phyloP scores from a whole-genome alignment of 2,888 invertebrate species.

The Hirtodrosophila confusa region DNA sequence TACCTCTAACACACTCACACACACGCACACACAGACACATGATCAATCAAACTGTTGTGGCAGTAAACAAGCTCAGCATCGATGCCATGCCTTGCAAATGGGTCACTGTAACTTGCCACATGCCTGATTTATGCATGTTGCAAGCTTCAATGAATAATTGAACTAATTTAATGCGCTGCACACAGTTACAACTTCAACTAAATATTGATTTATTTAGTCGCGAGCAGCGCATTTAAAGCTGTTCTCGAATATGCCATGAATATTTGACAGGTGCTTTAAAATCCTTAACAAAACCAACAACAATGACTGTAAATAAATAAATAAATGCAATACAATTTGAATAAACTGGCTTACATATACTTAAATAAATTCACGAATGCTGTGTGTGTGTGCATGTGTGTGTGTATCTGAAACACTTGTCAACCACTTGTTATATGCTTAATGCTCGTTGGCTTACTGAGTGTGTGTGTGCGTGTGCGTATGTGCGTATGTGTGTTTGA shows the following conservation, averaged over 20 bases:
- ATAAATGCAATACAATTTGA: conserved; percentile 76
- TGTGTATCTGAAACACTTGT: conserved; percentile 38
- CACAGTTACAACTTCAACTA: conserved; percentile 7
- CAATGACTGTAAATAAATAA: conserved; percentile 32
- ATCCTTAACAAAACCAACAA: conserved; percentile 51
- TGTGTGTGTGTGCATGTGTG: conserved; percentile 6
- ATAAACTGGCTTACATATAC: conserved; percentile 76
- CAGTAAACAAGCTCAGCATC: conserved; percentile 18
- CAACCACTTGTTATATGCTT: conserved; percentile 74
- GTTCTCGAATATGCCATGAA: conserved; percentile 45
- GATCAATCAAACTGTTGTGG: conserved; percentile 56
- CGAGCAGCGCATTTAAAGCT: conserved; percentile 10
- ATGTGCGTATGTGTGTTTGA: conserved; percentile 17
- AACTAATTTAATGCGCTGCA: conserved; percentile 46
- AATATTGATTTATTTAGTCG: conserved; percentile 14
- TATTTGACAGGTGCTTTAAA: conserved; percentile 71
- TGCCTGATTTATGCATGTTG: conserved; percentile 55
- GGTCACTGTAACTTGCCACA: conserved; percentile 40
- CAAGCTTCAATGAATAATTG: conserved; percentile 56
- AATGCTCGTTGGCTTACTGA: conserved; percentile 22
- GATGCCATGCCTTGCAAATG: conserved; percentile 18
- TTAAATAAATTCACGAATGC: conserved; percentile 61
- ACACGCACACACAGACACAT: conserved; percentile 10
- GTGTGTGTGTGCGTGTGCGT: conserved; percentile 13
- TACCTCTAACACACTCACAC: conserved; percentile 32